phyloP scores from a whole-genome alignment of 2,888 invertebrate species.

The Hymenopus coronatus region DNA sequence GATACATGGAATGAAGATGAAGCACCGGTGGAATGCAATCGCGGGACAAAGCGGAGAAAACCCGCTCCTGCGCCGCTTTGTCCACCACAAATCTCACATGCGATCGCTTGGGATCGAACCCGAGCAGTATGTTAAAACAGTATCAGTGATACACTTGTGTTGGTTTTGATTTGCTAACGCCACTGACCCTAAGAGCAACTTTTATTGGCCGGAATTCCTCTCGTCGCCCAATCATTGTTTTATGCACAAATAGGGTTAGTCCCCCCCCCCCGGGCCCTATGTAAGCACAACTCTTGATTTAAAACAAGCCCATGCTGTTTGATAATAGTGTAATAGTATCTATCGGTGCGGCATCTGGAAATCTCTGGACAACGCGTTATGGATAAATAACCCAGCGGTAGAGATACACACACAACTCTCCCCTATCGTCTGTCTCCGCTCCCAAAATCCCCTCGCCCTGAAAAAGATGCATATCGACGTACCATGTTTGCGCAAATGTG shows the following conservation, averaged over 20 bases:
- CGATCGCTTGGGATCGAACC: too few species aligned
- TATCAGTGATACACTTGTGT: too few species aligned
- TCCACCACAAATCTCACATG: too few species aligned
- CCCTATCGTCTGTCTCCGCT: background rate
- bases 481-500: background rate
- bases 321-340: background rate
- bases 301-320: background rate
- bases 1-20: too few species aligned
- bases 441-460: background rate
- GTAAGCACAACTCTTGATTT: slow-evolving; percentile 3
- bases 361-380: background rate
- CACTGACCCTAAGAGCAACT: background rate
- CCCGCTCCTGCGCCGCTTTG: too few species aligned
- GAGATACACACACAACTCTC: too few species aligned
- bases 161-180: background rate
- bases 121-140: too few species aligned
- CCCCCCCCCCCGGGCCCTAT: background rate
- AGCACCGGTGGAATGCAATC: too few species aligned
- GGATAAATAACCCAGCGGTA: background rate
- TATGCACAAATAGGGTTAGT: background rate
- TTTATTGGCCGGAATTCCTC: slow-evolving; percentile 7
- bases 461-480: background rate
- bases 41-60: too few species aligned
- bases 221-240: background rate
- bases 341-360: background rate